Percentiles rank a stretch among this genome's conserved stretches.
Evolutionary conservation across 2,797 vertebrate species (phyloP).

Genomic region (Tenualosa ilisha): DNA sequence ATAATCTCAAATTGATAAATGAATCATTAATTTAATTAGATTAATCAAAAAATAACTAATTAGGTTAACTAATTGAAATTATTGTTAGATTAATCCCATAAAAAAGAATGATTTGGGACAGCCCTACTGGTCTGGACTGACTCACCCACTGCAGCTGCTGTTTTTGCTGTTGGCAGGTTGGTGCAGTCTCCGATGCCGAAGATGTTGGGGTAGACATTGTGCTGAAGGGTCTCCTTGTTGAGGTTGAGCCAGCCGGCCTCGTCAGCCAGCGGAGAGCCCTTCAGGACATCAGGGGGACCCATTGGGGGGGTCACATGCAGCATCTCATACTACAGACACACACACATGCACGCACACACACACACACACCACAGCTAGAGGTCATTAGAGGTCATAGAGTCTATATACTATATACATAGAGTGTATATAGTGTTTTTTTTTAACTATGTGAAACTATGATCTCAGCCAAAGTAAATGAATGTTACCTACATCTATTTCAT

Average conservation of each 20-base stretch:
- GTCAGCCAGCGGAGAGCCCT: conserved; percentile 81
- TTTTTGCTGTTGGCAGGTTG: conserved; percentile 91
- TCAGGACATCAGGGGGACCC: conserved; percentile 83
- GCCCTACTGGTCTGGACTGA: background rate
- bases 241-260: conserved; percentile 87
- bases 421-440: background rate
- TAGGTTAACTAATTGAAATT: too few species aligned
- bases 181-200: conserved; percentile 98
- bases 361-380: background rate
- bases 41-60: too few species aligned
- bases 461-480: too few species aligned
- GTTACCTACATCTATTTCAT: too few species aligned
- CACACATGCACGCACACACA: background rate
- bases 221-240: conserved; percentile 90
- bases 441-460: too few species aligned
- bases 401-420: too few species aligned
- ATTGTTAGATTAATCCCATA: too few species aligned
- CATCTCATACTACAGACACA: conserved; percentile 87
- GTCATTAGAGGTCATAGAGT: background rate
- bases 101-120: too few species aligned
- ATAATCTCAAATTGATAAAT: too few species aligned
- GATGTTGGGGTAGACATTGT: conserved; percentile 87
- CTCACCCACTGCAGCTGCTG: conserved; percentile 90
- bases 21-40: too few species aligned
- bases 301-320: conserved; percentile 97